Evolutionary conservation across 2,888 invertebrate species (phyloP), one percentile per base, ranked within the genome.

Genomic region (Mimumesa dahlbomi): DNA sequence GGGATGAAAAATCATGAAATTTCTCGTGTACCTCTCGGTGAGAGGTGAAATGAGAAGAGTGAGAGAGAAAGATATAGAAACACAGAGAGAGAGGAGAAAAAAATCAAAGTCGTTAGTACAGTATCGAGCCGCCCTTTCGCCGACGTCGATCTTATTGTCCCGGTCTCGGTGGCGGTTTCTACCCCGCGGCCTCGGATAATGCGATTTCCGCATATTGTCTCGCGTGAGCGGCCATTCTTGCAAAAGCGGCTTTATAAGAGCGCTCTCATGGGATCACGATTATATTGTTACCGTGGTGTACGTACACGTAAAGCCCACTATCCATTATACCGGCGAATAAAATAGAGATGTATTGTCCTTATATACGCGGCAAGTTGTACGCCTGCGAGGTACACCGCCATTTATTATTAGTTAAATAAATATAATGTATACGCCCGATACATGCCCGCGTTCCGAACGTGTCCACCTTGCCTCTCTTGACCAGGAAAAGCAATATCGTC

Each of bases 281-380:
- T 85, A 84, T 79, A 85, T 84, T 82, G 85, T 84, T 84, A 74
- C 73, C 61, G 48, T 18, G 49, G 43, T 58, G 61, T 61, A 68
- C 61, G 52, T 62, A 66, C 61, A 67, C 56, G 34, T 14, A 34
- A 52, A 59, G 59, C 25, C 42, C 42, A 57, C 73, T 66, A 72
- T 78, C 75, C 81, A 65, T 78, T 71, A 72, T 73, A 53, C 61
- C 56, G 38, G 61, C 62, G 82, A 82, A 84, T 84, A 84, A 85
- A 84, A 85, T 85, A 85, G 82, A 85, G 85, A 85, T 79, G 84
- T 85, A 82, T 83, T 85, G 82, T 82, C 82, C 82, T 82, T 81
- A 74, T 67, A 73, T 48, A 72, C 77, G 82, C 74, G 76, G 79
- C 78, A 76, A 83, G 83, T 80, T 79, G 82, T 75, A 77, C 64